Evolutionary conservation across 1,140 invertebrate species (phyloP).

Genomic region (Argopecten irradians): DNA sequence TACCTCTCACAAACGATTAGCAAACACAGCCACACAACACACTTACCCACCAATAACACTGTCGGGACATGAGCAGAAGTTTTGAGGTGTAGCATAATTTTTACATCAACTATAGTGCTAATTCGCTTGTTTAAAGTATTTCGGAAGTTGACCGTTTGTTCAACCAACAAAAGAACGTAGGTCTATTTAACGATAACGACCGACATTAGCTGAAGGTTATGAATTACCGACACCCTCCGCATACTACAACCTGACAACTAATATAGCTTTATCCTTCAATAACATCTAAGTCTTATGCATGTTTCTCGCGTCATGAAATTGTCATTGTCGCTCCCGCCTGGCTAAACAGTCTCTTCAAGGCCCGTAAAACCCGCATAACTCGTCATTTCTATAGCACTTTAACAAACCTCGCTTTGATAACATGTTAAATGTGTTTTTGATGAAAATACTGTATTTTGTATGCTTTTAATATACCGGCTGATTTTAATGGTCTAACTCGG

Average conservation of each 20-base stretch:
- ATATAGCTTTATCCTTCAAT: slow-evolving; percentile 3
- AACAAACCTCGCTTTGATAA: background rate
- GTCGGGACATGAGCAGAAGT: background rate
- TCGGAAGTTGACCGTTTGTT: background rate
- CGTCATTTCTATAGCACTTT: background rate
- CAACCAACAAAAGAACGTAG: background rate
- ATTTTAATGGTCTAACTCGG: background rate
- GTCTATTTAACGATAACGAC: background rate
- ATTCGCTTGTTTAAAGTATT: background rate
- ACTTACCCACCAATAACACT: slow-evolving; percentile 8
- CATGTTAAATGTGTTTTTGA: slow-evolving; percentile 18
- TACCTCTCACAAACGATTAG: background rate
- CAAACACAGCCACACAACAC: background rate
- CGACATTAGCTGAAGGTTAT: background rate
- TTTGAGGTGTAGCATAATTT: background rate
- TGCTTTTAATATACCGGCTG: slow-evolving; percentile 16
- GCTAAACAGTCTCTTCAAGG: background rate
- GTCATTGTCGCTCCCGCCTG: slow-evolving; percentile 2
- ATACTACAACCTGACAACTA: background rate
- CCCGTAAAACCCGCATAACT: background rate
- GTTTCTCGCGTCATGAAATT: background rate
- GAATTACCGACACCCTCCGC: background rate
- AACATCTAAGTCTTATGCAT: background rate
- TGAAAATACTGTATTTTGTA: slow-evolving; percentile 19
- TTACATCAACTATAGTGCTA: background rate